Evolutionary conservation across 2,797 vertebrate genomes (phyloP).

Genomic region (Molothrus aeneus): DNA sequence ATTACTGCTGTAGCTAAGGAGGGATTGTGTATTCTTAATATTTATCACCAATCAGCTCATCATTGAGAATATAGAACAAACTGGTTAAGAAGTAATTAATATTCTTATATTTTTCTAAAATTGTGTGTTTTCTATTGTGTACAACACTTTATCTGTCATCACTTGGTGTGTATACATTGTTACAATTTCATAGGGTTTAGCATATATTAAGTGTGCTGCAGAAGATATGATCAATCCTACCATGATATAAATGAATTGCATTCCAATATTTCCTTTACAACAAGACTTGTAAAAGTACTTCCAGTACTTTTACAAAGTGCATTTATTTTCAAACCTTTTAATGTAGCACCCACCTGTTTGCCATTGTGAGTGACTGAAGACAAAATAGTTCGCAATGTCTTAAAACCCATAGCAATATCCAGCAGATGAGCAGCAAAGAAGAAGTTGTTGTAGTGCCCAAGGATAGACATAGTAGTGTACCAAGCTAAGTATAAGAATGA

Average conservation of each 20-base stretch:
- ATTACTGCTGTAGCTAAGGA: not conserved
- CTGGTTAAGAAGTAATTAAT: not conserved
- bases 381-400: slow-evolving; percentile 94
- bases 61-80: not conserved
- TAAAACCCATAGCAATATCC: slow-evolving; percentile 99
- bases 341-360: slow-evolving; percentile 87
- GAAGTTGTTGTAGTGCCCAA: slow-evolving; percentile 99
- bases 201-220: not conserved
- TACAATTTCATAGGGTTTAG: not conserved
- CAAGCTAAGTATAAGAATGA: slow-evolving; percentile 96
- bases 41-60: not conserved
- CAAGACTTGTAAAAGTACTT: too few relatives aligned
- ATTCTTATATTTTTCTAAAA: not conserved
- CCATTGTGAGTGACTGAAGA: slow-evolving; percentile 99
- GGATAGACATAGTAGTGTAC: slow-evolving; percentile 99
- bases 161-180: not conserved
- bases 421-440: slow-evolving; percentile 98
- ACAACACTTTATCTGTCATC: not conserved
- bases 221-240: not conserved
- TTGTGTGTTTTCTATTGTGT: not conserved
- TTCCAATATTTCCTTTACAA: not conserved
- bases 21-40: not conserved
- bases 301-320: not conserved
- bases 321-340: not conserved
- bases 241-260: not conserved